Evolutionary conservation across 2,888 invertebrate genomes (phyloP), one percentile per base, ranked within the genome.

Genomic region (Vesta saturnalis): DNA sequence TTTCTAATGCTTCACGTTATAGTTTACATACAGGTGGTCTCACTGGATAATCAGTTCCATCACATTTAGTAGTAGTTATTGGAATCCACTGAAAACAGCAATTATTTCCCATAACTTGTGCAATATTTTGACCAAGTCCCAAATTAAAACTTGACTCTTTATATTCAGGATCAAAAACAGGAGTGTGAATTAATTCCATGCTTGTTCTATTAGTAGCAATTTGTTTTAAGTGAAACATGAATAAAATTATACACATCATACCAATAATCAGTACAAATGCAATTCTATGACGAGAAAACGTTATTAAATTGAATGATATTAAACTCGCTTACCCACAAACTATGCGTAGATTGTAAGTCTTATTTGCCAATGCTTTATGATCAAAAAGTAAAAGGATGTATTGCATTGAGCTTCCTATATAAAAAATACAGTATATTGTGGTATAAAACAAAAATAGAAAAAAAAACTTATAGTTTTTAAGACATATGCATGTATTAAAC

Each of bases 391-490:
- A 87, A 79, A 96, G 89, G 84, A 96, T 94, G 83, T 91, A 94
- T 75, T 92, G 91, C 76, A 95, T 84, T 74, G 93, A 90, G 57
- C 95, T 94, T 60, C 89, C 85, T 77, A 92, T 92, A 76, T 96
- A 90, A 84, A 93, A 96, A 71, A 94, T 82, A 85, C 96, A 96
- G 83, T 96, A 96, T 61, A 94, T 78, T 76, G 95, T 88, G 46
- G 94, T 94, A 84, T 96, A 97, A 69, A 92, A 94, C 79, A 98
- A 88, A 85, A 98, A 97, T 74, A 96, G 88, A 81, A 98, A 91
- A 86, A 99, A 98, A 86, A 92, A 97, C 86, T 98, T 98, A 87
- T 98, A 97, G 85, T 98, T 98, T 82, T 92, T 90, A 86, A 93
- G 97, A 82, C 94, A 94, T 64, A 98, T 95, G 83, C 97, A 98